Percentiles rank a stretch among this genome's conserved stretches.
Evolutionary conservation across 2,888 invertebrate species (phyloP).

Genomic region (Adelognathus sp.): DNA sequence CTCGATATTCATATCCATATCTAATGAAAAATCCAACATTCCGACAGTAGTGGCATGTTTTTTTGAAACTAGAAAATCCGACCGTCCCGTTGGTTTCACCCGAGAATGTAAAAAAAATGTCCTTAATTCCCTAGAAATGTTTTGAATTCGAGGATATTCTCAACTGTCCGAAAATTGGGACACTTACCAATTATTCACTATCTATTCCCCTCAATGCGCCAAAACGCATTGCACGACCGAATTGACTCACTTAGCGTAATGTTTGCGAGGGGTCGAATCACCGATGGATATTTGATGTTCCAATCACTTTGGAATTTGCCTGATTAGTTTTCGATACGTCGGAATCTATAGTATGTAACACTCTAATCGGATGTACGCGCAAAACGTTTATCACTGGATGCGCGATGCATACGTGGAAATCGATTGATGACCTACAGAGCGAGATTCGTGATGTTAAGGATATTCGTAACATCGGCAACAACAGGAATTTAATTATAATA

Average conservation of each 20-base stretch:
- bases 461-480: not conserved
- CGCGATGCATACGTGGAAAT: not conserved
- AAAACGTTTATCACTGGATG: slow-evolving; percentile 22
- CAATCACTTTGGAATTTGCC: slow-evolving; percentile 7
- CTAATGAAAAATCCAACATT: no score
- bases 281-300: slow-evolving; percentile 4
- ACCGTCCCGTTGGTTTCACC: no score
- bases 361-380: not conserved
- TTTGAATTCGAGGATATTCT: no score
- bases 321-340: not conserved
- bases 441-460: slow-evolving; percentile 39
- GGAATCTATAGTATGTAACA: not conserved
- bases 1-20: no score
- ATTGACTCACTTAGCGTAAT: not conserved
- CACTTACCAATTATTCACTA: not conserved
- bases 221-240: not conserved
- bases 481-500: slow-evolving; percentile 51
- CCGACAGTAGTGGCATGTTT: no score
- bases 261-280: not conserved
- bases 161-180: no score
- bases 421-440: slow-evolving; percentile 31
- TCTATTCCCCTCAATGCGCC: not conserved
- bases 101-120: no score
- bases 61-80: no score
- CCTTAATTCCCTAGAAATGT: no score